These are phyloP conservation scores for Bubo scandiacus DNA, from an alignment of 2,113 vertebrate genomes.

Conservation along the genomic window DNA sequence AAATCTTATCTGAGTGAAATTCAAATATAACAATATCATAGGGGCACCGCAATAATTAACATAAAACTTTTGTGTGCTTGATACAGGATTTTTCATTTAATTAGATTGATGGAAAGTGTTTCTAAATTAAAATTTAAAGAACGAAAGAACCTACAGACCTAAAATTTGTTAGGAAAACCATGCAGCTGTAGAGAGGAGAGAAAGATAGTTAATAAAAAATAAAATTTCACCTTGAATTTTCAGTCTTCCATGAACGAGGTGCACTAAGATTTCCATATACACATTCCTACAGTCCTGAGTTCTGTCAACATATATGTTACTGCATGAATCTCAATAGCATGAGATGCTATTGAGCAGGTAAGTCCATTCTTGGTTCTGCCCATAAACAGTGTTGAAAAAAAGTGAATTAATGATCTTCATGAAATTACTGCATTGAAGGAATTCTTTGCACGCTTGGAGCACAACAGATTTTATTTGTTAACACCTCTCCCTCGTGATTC, in stretches of 20 bases:
- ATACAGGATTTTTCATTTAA: not conserved
- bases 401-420: not conserved
- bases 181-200: not conserved
- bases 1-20: not conserved
- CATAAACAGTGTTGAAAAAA: not conserved
- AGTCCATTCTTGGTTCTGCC: not conserved
- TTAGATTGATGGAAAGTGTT: not conserved
- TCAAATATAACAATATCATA: not conserved
- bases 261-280: not conserved
- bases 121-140: not conserved
- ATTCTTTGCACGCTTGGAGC: not conserved
- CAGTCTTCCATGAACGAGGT: not conserved
- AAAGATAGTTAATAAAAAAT: not conserved
- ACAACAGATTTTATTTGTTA: not conserved
- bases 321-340: not conserved
- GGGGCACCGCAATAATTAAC: not conserved
- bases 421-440: not conserved
- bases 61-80: not conserved
- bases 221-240: not conserved
- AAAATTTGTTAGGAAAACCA: not conserved
- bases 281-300: not conserved
- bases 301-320: not conserved
- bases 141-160: fast-evolving
- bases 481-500: not conserved
- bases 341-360: not conserved